Evolutionary conservation across 2,113 vertebrate species (phyloP), one percentile per base, ranked within the genome.

Genomic region (Pteruthius melanotis): DNA sequence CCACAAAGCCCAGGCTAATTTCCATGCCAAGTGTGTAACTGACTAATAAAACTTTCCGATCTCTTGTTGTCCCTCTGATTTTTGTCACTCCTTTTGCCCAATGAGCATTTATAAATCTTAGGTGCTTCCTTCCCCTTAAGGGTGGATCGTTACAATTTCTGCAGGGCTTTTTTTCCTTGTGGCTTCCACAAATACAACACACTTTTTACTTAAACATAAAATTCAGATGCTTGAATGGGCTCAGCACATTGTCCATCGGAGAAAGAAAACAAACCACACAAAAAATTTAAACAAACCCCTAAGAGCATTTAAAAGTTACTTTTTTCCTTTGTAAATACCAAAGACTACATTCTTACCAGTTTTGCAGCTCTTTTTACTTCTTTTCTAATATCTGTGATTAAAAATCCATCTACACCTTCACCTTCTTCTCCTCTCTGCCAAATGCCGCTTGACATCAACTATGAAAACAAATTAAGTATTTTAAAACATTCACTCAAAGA

Each of bases 391-490:
- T 99, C 99, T 8, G 97, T 95, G 56, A 99, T 95, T 86, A 99
- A 98, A 97, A 99, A 99, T 45, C 99, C 99, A 85, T 98, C 98
- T 50, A 99, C 93, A 45, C 99, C 99, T 97, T 99, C 98, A 78
- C 97, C 75, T 94, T 99, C 99, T 95, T 98, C 71, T 33, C 99
- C 99, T 61, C 98, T 98, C 95, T 99, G 99, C 98, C 98, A 99
- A 94, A 99, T 98, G 53, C 99, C 99, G 98, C 99, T 99, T 56
- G 99, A 99, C 96, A 99, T 99, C 93, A 99, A 96, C 99, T 99
- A 95, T 28, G 61, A 97, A 97, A 92, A 94, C 28, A 97, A 86
- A 92, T 71, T 37, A 80, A 60, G 53, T 83, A 91, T 61, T 92
- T 93, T 63, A 93, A 95, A 78, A 75, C 18, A 89, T 45, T 20